These are phyloP conservation scores for Notodromas monacha DNA, from an alignment of 2,888 invertebrate species.

Conservation along the genomic window DNA sequence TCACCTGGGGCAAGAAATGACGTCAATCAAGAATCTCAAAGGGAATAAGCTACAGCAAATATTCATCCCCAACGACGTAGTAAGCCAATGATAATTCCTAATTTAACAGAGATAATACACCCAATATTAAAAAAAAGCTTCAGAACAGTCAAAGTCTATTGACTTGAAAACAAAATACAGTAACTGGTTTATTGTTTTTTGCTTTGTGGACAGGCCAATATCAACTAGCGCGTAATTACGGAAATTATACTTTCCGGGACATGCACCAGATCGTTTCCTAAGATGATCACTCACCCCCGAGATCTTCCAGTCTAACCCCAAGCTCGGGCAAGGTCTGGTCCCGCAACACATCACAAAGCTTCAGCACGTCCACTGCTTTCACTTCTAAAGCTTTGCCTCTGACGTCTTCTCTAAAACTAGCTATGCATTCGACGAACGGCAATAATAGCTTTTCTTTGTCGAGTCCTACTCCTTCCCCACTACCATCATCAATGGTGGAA, in stretches of 20 bases:
- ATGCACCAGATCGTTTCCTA: slow-evolving; percentile 1
- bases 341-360: slow-evolving; percentile 54
- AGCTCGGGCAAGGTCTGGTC: slow-evolving; percentile 58
- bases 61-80: background rate
- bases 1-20: too few relatives aligned
- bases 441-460: slow-evolving; percentile 36
- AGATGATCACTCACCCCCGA: slow-evolving; percentile 23
- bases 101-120: too few relatives aligned
- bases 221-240: slow-evolving; percentile 8
- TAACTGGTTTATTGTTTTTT: too few relatives aligned
- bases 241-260: slow-evolving; percentile 5
- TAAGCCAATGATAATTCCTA: background rate
- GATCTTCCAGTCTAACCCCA: slow-evolving; percentile 77
- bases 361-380: slow-evolving; percentile 33
- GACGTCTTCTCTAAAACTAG: slow-evolving; percentile 49
- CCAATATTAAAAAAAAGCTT: too few relatives aligned
- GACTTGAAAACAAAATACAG: too few relatives aligned
- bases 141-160: too few relatives aligned
- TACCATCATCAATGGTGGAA: slow-evolving; percentile 9
- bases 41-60: too few relatives aligned
- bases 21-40: too few relatives aligned
- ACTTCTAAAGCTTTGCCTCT: slow-evolving; percentile 28
- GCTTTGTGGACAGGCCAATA: too few relatives aligned
- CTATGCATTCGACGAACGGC: slow-evolving; percentile 56
- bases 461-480: too few relatives aligned